These are phyloP conservation scores for Ctena decussata DNA, from an alignment of 2,888 invertebrate species.

Conservation along the genomic window DNA sequence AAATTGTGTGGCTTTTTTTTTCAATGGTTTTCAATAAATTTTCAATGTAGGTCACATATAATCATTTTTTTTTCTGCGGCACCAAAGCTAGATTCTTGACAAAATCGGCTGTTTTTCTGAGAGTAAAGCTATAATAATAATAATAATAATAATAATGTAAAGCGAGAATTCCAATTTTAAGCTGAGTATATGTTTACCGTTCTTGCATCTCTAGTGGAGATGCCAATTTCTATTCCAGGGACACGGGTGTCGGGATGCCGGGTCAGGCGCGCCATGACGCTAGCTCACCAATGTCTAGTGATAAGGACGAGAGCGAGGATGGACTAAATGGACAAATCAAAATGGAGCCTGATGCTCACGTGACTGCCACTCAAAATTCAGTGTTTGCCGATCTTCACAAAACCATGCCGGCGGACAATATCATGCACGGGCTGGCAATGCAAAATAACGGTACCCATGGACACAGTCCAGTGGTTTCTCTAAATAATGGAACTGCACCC, in stretches of 20 bases:
- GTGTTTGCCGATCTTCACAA: constrained; percentile 81
- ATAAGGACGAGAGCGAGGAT: constrained; percentile 81
- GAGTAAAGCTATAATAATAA: too few species aligned
- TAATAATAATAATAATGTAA: too few species aligned
- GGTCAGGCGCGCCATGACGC: not conserved
- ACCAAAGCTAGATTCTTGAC: too few species aligned
- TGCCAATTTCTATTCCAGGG: constrained; percentile 13
- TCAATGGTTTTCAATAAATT: too few species aligned
- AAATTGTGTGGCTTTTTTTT: too few species aligned
- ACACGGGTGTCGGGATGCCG: not conserved
- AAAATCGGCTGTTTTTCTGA: too few species aligned
- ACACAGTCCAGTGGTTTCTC: constrained; percentile 55
- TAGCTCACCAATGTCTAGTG: constrained; percentile 72
- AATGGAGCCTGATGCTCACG: constrained; percentile 73
- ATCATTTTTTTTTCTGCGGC: too few species aligned
- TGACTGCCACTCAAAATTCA: constrained; percentile 59
- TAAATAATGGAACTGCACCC: constrained; percentile 64
- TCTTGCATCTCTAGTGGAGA: constrained; percentile 6
- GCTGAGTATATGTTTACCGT: not conserved
- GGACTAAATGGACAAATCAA: constrained; percentile 79
- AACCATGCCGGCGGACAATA: constrained; percentile 67
- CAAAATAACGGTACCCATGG: constrained; percentile 39
- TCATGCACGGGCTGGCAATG: constrained; percentile 64
- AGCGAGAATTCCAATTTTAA: too few species aligned
- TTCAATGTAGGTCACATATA: too few species aligned